Percentiles rank a stretch among this genome's conserved stretches.
phyloP scores from a whole-genome alignment of 2,888 invertebrate species.

The Uropetala carovei region DNA sequence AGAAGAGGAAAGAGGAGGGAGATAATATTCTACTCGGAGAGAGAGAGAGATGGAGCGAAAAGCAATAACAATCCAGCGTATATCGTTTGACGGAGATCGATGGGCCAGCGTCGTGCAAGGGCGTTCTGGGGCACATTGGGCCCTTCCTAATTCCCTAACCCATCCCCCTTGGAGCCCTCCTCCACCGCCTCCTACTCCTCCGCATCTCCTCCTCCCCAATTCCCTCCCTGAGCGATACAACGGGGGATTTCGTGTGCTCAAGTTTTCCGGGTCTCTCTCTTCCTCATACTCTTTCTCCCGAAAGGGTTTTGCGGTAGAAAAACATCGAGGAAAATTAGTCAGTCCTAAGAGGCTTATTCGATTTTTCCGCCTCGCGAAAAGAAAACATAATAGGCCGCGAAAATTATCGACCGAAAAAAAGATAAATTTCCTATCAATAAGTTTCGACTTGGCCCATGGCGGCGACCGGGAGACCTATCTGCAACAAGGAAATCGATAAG shows the following conservation, averaged over 20 bases:
- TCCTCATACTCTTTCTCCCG: not conserved
- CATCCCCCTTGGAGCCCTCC: not conserved
- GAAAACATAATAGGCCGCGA: not conserved
- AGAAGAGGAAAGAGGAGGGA: not conserved
- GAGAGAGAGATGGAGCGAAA: not conserved
- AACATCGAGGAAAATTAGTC: constrained; percentile 27
- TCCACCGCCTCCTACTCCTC: not conserved
- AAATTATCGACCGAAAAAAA: not conserved
- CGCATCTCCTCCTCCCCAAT: not conserved
- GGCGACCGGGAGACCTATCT: not conserved
- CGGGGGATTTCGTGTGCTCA: too few species aligned
- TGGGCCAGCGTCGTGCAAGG: constrained; percentile 50
- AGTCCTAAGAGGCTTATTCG: not conserved
- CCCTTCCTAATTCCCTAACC: constrained; percentile 37
- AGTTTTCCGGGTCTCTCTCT: not conserved
- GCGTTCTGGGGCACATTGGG: constrained; percentile 52
- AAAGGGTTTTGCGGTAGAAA: not conserved
- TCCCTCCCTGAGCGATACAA: not conserved
- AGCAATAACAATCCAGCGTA: constrained; percentile 46
- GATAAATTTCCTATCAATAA: not conserved
- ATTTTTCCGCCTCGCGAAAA: not conserved
- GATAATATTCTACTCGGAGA: not conserved
- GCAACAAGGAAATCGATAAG: not conserved
- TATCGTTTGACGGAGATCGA: constrained; percentile 60
- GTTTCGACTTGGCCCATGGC: constrained; percentile 4